Evolutionary conservation across 2,113 vertebrate genomes (phyloP).

Genomic region (Alethe diademata): DNA sequence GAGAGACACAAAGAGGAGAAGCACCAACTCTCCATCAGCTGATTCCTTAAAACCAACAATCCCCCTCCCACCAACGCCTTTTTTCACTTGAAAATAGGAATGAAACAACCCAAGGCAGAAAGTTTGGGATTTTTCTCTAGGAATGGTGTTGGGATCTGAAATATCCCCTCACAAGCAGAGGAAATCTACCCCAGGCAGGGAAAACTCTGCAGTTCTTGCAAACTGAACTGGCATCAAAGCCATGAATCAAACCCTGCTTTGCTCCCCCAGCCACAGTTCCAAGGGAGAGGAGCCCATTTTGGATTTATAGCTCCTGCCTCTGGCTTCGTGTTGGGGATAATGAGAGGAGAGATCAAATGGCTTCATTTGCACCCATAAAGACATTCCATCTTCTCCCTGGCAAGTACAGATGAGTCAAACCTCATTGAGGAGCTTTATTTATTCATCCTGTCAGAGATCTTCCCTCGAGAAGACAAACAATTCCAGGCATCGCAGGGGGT

Average conservation of each 20-base stretch:
- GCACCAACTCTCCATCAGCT: neutral
- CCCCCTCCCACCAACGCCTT: neutral
- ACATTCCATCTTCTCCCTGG: neutral
- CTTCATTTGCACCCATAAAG: slow-evolving; percentile 3
- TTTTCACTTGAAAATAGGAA: neutral
- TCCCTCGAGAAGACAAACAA: neutral
- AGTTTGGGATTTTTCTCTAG: neutral
- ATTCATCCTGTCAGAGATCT: neutral
- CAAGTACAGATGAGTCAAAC: neutral
- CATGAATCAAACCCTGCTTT: neutral
- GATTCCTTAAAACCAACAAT: neutral
- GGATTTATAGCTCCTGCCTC: slow-evolving; percentile 1
- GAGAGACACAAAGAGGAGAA: neutral
- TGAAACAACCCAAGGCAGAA: neutral
- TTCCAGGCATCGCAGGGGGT: neutral
- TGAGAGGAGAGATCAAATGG: neutral
- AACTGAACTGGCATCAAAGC: neutral
- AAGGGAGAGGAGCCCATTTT: neutral
- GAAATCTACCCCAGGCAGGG: neutral
- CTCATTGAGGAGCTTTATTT: neutral
- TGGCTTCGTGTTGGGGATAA: neutral
- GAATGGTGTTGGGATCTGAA: neutral
- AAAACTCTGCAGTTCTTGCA: neutral
- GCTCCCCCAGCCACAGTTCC: neutral
- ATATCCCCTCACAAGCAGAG: neutral